Evolutionary conservation across 2,888 invertebrate species (phyloP).

Genomic region (Rhamphomyia laevipes): DNA sequence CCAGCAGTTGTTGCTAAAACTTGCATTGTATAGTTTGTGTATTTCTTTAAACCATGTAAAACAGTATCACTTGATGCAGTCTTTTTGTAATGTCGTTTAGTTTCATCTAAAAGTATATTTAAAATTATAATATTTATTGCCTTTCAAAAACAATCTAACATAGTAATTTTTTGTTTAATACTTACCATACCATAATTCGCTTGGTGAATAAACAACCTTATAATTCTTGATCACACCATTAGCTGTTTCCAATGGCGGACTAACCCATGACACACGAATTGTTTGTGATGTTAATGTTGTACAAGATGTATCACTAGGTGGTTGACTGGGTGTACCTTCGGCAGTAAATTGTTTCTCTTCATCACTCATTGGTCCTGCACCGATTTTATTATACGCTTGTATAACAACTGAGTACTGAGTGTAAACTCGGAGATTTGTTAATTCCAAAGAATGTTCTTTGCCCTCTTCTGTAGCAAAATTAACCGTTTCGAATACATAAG

Average conservation of each 20-base stretch:
- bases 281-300: slow-evolving; percentile 89
- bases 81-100: slow-evolving; percentile 81
- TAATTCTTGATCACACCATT: slow-evolving; percentile 94
- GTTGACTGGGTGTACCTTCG: slow-evolving; percentile 85
- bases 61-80: slow-evolving; percentile 88
- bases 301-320: slow-evolving; percentile 84
- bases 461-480: slow-evolving; percentile 86
- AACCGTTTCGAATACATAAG: slow-evolving; percentile 82
- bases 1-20: slow-evolving; percentile 89
- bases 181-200: slow-evolving; percentile 85
- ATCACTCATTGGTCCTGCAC: slow-evolving; percentile 81
- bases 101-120: slow-evolving; percentile 53
- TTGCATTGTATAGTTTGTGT: slow-evolving; percentile 95
- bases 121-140: not conserved
- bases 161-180: slow-evolving; percentile 27
- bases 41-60: slow-evolving; percentile 85
- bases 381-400: slow-evolving; percentile 89
- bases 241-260: slow-evolving; percentile 81
- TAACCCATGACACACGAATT: slow-evolving; percentile 88
- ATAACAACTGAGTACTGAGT: slow-evolving; percentile 94
- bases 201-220: slow-evolving; percentile 85
- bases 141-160: not conserved
- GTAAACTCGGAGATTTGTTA: slow-evolving; percentile 75
- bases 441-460: slow-evolving; percentile 77
- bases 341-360: slow-evolving; percentile 87